phyloP scores from a whole-genome alignment of 2,797 vertebrate species.

The Rhinoraja longicauda region DNA sequence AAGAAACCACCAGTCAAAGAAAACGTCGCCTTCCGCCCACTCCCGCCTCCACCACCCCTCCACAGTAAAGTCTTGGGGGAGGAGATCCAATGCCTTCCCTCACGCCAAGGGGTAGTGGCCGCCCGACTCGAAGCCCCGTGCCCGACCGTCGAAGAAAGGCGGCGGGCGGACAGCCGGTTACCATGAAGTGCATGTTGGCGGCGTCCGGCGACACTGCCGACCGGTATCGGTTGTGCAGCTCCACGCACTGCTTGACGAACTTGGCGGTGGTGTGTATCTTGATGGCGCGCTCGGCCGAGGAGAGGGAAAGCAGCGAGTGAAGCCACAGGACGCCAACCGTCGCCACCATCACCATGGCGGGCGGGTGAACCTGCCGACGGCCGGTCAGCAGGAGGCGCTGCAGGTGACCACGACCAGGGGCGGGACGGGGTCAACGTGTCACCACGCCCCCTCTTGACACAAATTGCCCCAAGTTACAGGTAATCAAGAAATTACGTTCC shows the following conservation, averaged over 20 bases:
- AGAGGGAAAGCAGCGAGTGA: not conserved
- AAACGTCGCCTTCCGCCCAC: too few species aligned
- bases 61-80: too few species aligned
- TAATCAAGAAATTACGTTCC: not conserved
- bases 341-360: not conserved
- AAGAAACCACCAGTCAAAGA: too few species aligned
- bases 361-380: not conserved
- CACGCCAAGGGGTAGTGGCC: too few species aligned
- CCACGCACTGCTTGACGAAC: not conserved
- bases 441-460: not conserved
- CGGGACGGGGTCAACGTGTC: not conserved
- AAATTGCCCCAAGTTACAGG: not conserved
- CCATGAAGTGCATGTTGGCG: not conserved
- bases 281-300: too few species aligned
- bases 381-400: too few species aligned
- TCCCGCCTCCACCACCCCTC: too few species aligned
- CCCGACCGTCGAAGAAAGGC: too few species aligned
- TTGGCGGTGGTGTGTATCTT: too few species aligned
- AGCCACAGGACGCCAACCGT: not conserved
- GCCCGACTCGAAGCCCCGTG: too few species aligned
- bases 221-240: not conserved
- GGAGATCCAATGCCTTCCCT: too few species aligned
- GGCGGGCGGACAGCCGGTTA: not conserved
- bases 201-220: not conserved
- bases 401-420: not conserved